Evolutionary conservation across 2,113 vertebrate genomes (phyloP).

Genomic region (Oophaga pumilio): DNA sequence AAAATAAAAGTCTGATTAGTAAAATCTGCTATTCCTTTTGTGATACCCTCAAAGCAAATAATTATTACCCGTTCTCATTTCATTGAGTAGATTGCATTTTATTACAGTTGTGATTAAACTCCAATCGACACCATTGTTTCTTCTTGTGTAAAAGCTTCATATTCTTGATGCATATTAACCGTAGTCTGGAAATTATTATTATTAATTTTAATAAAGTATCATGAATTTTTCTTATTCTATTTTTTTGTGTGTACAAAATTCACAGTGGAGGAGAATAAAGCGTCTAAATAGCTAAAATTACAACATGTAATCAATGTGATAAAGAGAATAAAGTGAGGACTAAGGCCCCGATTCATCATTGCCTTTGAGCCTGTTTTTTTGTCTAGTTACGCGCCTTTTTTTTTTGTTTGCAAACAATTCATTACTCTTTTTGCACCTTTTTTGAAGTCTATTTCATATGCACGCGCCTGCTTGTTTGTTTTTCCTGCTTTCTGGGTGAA

Average conservation of each 20-base stretch:
- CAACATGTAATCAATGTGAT: too few relatives aligned
- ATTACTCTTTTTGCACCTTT: too few relatives aligned
- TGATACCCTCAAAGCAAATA: neutral
- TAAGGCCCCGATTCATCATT: too few relatives aligned
- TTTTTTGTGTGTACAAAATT: neutral
- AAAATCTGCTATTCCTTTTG: neutral
- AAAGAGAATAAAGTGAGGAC: too few relatives aligned
- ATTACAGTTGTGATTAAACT: neutral
- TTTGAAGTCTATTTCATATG: too few relatives aligned
- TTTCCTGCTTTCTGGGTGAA: too few relatives aligned
- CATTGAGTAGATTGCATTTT: neutral
- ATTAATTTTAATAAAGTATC: neutral
- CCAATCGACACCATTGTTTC: neutral
- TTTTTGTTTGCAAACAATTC: too few relatives aligned
- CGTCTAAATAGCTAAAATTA: too few relatives aligned
- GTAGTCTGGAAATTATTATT: neutral
- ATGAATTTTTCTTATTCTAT: neutral
- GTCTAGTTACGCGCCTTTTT: too few relatives aligned
- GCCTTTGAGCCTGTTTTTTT: too few relatives aligned
- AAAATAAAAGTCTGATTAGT: neutral
- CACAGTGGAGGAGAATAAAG: too few relatives aligned
- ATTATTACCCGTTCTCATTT: neutral
- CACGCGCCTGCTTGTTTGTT: too few relatives aligned
- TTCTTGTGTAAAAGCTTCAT: neutral
- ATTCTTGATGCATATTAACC: neutral